Evolutionary conservation across 2,888 invertebrate species (phyloP).

Genomic region (Tetanocera ferruginea): DNA sequence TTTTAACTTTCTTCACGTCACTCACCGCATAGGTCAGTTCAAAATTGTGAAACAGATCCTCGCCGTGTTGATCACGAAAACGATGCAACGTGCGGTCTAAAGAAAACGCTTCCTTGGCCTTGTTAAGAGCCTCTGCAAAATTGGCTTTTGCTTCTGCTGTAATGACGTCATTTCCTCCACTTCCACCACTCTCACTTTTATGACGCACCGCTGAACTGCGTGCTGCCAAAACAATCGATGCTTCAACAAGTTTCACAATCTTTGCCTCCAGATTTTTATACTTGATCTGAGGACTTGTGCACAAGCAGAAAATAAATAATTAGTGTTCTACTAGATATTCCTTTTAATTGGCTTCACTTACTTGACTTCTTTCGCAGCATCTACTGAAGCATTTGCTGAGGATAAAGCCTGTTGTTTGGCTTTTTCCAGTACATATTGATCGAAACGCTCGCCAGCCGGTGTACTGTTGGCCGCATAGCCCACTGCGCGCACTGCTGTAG

Average conservation of each 20-base stretch:
- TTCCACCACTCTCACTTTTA: not conserved
- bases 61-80: constrained; percentile 90
- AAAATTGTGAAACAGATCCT: constrained; percentile 92
- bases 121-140: constrained; percentile 76
- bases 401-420: constrained; percentile 65
- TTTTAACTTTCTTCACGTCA: constrained; percentile 31
- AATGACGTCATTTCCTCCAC: constrained; percentile 12
- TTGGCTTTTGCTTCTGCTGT: constrained; percentile 58
- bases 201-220: constrained; percentile 35
- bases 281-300: constrained; percentile 88
- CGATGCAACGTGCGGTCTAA: constrained; percentile 91
- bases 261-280: constrained; percentile 89
- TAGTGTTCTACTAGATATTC: not conserved
- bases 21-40: constrained; percentile 94
- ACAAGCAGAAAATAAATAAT: constrained; percentile 49
- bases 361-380: constrained; percentile 76
- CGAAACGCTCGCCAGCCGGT: constrained; percentile 74
- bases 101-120: constrained; percentile 96
- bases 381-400: constrained; percentile 63
- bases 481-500: constrained; percentile 96
- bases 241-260: constrained; percentile 91
- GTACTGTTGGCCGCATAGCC: constrained; percentile 84
- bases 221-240: constrained; percentile 78
- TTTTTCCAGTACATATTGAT: constrained; percentile 78
- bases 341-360: constrained; percentile 43